Base-by-base conservation (phyloP, 2,113 vertebrate species). In the Anser cygnoides region DNA sequence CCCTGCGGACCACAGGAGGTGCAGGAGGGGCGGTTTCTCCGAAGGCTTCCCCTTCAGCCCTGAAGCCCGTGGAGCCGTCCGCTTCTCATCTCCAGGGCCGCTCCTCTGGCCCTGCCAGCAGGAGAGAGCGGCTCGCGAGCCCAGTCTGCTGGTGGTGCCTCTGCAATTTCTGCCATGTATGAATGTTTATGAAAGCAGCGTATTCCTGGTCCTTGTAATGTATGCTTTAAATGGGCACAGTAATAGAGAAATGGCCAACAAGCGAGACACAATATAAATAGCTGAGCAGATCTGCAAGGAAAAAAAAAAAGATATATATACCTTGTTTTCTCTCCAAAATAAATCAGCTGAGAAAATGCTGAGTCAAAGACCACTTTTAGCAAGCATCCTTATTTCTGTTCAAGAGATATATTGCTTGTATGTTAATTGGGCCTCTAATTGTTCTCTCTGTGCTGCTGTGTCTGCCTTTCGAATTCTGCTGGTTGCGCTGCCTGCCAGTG, bases 351-450 rank as follows among this genome's bases (percentile, higher is more conserved):
- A 77, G 62, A 61, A 75, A 82, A 41, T 23, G 85, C 82, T 50
- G 84, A 91, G 73, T 92, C 89, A 68, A n/a, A 62, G 49, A 57
- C 65, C n/a, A 6, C 71, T 87, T 84, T 33, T 71, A 78, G 77
- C 74, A 37, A 9, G 39, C 70, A 46, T 79, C 62, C 58, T n/a
- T 49, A 59, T 29, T 55, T 71, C 74, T 70, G 78, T 26, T 43
- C 66, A 61, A 66, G 74, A 89, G 90, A 85, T 43, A 0, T n/a
- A 85, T 29, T 3, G 74, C 93, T 75, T 13, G 74, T 33, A 1
- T 31, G 65, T 49, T 95, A 93, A 96, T 87, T 87, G 77, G 70
- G 20, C 26, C 78, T 44, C 39, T 87, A 58, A 72, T 84, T 68
- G 72, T 52, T 49, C 77, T 63, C n/a, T 2, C 52, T 18, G 57